A percentile compares a stretch with the other conserved stretches of the same genome.
Conservation (phyloP, 2,113 vertebrate species). For the Sapayoa aenigma region DNA sequence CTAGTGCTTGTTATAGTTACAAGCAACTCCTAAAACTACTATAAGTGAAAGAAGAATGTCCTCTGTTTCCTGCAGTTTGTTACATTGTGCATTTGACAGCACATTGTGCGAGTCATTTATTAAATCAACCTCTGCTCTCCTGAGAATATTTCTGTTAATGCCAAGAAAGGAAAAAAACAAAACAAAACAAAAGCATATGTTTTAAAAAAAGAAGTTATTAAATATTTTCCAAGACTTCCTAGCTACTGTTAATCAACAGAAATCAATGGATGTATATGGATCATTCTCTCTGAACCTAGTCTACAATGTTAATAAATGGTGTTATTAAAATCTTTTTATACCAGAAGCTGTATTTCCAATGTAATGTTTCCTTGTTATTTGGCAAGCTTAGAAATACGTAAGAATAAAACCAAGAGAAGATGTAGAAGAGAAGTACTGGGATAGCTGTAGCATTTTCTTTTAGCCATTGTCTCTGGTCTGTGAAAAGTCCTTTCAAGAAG, state of each 20-base stretch:
- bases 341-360: not conserved
- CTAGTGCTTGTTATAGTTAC: conserved; percentile 1
- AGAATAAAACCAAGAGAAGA: not conserved
- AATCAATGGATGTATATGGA: conserved; percentile 10
- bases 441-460: not conserved
- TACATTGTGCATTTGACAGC: conserved; percentile 30
- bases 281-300: not conserved
- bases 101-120: conserved; percentile 13
- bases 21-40: conserved; percentile 23
- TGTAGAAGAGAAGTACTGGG: accelerated
- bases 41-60: conserved; percentile 14
- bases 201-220: not conserved
- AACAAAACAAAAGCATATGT: not conserved
- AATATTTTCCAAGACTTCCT: not conserved
- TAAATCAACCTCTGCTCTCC: conserved; percentile 5
- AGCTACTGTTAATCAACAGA: not conserved
- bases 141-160: conserved; percentile 24
- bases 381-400: not conserved
- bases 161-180: not conserved
- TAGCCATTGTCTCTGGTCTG: not conserved
- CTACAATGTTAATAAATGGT: not conserved
- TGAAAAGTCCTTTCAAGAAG: not conserved
- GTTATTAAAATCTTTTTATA: conserved; percentile 15
- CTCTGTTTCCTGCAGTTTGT: conserved; percentile 7
- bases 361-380: not conserved